These are phyloP conservation scores for Hippasteria phrygiana DNA, from an alignment of 53 echinoderm and acorn worm species.

Conservation along the genomic window DNA sequence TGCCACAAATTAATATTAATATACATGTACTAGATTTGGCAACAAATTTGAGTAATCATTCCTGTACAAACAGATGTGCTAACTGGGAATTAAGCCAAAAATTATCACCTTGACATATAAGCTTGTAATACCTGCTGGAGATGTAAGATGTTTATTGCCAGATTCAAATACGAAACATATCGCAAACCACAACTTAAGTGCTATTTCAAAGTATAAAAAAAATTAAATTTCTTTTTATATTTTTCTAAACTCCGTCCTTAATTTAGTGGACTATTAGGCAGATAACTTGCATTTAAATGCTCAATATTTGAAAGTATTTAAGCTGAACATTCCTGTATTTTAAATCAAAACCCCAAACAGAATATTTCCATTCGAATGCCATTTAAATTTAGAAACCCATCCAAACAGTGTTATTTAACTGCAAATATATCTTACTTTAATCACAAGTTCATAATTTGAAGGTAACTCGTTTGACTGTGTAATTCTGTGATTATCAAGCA, in stretches of 20 bases:
- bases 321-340: background rate
- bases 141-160: background rate
- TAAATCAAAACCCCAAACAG: too few relatives aligned
- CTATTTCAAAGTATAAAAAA: too few relatives aligned
- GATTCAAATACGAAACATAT: background rate
- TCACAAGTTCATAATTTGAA: too few relatives aligned
- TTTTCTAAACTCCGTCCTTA: background rate
- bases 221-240: background rate
- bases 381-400: too few relatives aligned
- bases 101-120: background rate
- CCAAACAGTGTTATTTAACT: too few relatives aligned
- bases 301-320: background rate
- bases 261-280: too few relatives aligned
- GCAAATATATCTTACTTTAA: too few relatives aligned
- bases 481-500: too few relatives aligned
- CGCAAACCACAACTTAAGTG: background rate
- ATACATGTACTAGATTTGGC: background rate
- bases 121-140: background rate
- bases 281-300: background rate
- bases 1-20: too few relatives aligned
- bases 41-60: background rate
- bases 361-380: too few relatives aligned
- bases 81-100: background rate
- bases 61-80: too few relatives aligned
- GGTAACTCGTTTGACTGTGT: too few relatives aligned